A percentile compares a stretch with the other conserved stretches of the same genome.
Evolutionary conservation across 1,140 invertebrate species (phyloP).

Genomic region (Zaprionus ornatus): DNA sequence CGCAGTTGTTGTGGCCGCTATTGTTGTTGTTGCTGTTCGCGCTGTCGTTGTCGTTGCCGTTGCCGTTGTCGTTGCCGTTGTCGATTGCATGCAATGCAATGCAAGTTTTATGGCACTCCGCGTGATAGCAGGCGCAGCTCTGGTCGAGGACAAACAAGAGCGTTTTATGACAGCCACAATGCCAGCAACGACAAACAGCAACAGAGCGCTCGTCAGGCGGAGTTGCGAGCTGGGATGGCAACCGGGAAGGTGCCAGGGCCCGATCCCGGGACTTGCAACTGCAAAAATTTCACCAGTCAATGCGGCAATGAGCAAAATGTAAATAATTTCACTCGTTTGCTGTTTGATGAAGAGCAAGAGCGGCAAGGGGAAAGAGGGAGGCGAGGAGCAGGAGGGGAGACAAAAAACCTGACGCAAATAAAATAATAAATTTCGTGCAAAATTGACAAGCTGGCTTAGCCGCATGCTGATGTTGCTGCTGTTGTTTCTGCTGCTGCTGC

Average conservation of each 20-base stretch:
- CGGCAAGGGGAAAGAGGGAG: not conserved
- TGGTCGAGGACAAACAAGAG: slow-evolving; percentile 67
- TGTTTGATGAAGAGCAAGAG: slow-evolving; percentile 1
- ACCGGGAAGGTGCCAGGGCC: not conserved
- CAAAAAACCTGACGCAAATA: slow-evolving; percentile 75
- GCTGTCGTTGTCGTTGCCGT: slow-evolving; percentile 13
- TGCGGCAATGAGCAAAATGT: slow-evolving; percentile 72
- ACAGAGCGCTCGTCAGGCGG: not conserved
- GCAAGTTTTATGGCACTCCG: slow-evolving; percentile 75
- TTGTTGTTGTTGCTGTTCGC: slow-evolving; percentile 10
- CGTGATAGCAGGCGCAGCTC: slow-evolving; percentile 46
- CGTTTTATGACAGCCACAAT: slow-evolving; percentile 65
- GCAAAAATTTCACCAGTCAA: slow-evolving; percentile 44
- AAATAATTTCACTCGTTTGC: slow-evolving; percentile 64
- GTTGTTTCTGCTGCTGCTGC: slow-evolving; percentile 25
- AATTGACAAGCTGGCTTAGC: slow-evolving; percentile 80
- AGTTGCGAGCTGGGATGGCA: not conserved
- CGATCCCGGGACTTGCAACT: slow-evolving; percentile 31
- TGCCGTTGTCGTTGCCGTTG: slow-evolving; percentile 28
- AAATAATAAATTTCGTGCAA: slow-evolving; percentile 81
- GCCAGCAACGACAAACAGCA: slow-evolving; percentile 6
- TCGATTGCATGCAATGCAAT: slow-evolving; percentile 73
- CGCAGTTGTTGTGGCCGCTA: slow-evolving; percentile 9
- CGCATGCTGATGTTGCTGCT: slow-evolving; percentile 30
- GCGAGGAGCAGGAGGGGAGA: slow-evolving; percentile 14